Evolutionary conservation across 2,888 invertebrate genomes (phyloP).

Genomic region (Coleophora deauratella): DNA sequence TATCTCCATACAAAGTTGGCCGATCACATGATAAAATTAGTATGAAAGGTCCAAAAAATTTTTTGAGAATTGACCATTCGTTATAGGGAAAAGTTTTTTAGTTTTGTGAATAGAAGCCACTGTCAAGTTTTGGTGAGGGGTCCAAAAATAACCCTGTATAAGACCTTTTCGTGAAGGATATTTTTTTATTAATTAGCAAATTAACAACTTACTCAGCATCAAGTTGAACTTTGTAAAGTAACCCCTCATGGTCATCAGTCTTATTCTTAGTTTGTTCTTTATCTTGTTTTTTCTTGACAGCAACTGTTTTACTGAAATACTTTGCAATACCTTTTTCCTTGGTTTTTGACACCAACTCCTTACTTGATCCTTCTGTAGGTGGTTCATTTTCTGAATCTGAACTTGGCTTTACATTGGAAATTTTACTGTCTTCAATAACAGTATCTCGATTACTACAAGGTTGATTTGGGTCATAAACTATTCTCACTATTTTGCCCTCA

Average conservation of each 20-base stretch:
- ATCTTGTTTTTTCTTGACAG: slow-evolving; percentile 23
- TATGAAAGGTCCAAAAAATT: too few species aligned
- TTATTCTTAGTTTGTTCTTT: slow-evolving; percentile 15
- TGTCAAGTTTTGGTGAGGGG: too few species aligned
- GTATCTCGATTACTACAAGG: not conserved
- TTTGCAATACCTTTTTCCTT: slow-evolving; percentile 37
- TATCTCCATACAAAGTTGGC: too few species aligned
- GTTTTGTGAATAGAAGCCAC: too few species aligned
- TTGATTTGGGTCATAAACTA: slow-evolving; percentile 49
- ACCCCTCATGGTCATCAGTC: slow-evolving; percentile 30
- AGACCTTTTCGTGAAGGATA: too few species aligned
- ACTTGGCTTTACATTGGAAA: too few species aligned
- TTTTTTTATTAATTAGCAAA: too few species aligned
- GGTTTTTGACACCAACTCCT: slow-evolving; percentile 19
- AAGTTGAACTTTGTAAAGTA: slow-evolving; percentile 59
- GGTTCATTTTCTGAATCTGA: slow-evolving; percentile 34
- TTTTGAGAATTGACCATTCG: too few species aligned
- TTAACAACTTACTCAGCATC: slow-evolving; percentile 45
- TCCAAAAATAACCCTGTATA: too few species aligned
- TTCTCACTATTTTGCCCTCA: slow-evolving; percentile 77
- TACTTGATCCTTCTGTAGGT: slow-evolving; percentile 20
- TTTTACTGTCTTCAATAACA: too few species aligned
- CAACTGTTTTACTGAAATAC: slow-evolving; percentile 38
- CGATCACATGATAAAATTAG: too few species aligned
- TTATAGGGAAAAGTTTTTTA: too few species aligned